These are phyloP conservation scores for Allygus modestus DNA, from an alignment of 2,888 invertebrate genomes.

Conservation along the genomic window DNA sequence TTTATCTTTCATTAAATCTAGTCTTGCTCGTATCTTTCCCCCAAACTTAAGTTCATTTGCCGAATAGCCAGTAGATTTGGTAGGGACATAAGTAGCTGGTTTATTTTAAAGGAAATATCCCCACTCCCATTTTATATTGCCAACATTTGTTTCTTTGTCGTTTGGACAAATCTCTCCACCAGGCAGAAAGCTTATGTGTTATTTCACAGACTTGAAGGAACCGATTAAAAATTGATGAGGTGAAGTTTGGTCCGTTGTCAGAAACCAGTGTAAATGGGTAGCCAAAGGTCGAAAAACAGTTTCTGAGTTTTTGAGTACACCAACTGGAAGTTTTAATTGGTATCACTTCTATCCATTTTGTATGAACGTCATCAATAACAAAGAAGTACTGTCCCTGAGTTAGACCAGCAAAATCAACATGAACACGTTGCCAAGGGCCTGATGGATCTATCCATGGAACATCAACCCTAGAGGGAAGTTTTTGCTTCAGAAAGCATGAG, in stretches of 20 bases:
- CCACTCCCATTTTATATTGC: not conserved
- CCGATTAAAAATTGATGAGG: not conserved
- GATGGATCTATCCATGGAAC: constrained; percentile 69
- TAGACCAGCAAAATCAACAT: constrained; percentile 57
- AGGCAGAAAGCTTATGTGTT: not conserved
- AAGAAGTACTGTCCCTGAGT: constrained; percentile 41
- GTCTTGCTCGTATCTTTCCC: not conserved
- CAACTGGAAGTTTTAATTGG: not conserved
- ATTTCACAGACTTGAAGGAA: not conserved
- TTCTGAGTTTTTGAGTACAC: not conserved
- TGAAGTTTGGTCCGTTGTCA: not conserved
- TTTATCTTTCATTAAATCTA: not conserved
- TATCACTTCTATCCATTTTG: constrained; percentile 62
- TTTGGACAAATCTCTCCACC: not conserved
- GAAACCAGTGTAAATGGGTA: not conserved
- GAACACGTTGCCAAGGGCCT: constrained; percentile 67
- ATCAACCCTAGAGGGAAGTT: constrained; percentile 67
- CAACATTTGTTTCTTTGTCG: not conserved
- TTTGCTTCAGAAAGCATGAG: constrained; percentile 67
- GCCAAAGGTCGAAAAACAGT: not conserved
- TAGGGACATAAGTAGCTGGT: not conserved
- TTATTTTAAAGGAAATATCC: not conserved
- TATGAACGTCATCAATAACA: constrained; percentile 63
- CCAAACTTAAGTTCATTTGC: not conserved
- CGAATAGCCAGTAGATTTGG: not conserved